phyloP scores from a whole-genome alignment of 30 jellyfish, hydroid and myxozoan genomes.

The Turritopsis dohrnii region DNA sequence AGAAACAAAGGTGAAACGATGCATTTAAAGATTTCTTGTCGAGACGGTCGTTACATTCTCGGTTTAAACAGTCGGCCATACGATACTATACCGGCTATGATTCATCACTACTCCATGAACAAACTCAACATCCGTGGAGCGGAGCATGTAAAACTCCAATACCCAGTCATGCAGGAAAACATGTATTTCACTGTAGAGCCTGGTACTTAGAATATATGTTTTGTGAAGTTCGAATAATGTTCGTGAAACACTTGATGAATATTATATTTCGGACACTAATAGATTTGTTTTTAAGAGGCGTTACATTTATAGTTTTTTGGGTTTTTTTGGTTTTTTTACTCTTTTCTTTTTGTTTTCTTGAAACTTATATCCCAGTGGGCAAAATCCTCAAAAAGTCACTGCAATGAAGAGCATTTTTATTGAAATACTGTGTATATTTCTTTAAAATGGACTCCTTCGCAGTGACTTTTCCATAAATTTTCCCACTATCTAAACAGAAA shows the following conservation, averaged over 20 bases:
- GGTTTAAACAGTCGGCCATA: constrained; percentile 94
- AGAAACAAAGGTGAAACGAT: constrained; percentile 87
- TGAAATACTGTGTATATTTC: no score
- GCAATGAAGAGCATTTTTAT: no score
- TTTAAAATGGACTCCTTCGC: no score
- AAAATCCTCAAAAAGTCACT: no score
- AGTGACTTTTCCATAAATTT: no score
- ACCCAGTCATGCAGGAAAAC: constrained; percentile 91
- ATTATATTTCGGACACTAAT: not conserved
- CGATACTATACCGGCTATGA: constrained; percentile 90
- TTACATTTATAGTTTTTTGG: no score
- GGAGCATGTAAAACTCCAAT: constrained; percentile 77
- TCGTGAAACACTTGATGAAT: not conserved
- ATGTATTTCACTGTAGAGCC: constrained; percentile 97
- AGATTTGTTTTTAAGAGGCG: not conserved
- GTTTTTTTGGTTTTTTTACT: no score
- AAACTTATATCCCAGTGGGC: no score
- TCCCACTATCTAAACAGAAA: no score
- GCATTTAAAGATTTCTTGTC: constrained; percentile 91
- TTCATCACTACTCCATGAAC: constrained; percentile 80
- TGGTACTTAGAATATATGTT: constrained; percentile 42
- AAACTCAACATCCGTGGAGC: constrained; percentile 91
- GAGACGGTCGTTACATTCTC: constrained; percentile 68
- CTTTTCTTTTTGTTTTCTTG: not conserved
- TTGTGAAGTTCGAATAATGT: not conserved